Evolutionary conservation across 2,888 invertebrate genomes (phyloP), one percentile per base, ranked within the genome.

Genomic region (Penaeus monodon): DNA sequence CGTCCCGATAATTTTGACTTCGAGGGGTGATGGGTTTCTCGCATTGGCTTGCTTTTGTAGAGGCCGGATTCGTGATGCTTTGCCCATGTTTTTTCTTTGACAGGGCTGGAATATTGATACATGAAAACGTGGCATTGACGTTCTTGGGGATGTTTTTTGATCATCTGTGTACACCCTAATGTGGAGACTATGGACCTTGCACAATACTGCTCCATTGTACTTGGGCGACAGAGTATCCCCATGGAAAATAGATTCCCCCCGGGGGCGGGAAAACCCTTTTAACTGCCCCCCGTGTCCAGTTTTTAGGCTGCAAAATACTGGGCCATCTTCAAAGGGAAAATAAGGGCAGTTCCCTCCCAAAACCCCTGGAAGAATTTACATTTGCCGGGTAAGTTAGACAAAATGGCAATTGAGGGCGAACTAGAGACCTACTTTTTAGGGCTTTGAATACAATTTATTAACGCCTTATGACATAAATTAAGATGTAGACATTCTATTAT

Each of bases 271-370:
- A 91, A 93, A 93, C 90, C n/a, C n/a, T n/a, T 94, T 94, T 91
- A 91, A 95, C 95, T 10, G 94, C 94, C 91, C 92, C 95, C 90
- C 95, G 96, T 90, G 96, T 96, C 96, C 33, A 93, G 95, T 95
- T 94, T 96, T 95, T 92, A 94, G 94, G 92, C 93, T 95, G 84
- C 94, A 93, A 94, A 94, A 91, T 94, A 94, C 90, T 96, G 87
- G 95, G 94, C 91, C 92, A 94, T 95, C 80, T 95, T 94, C 91
- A 92, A 93, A n/a, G n/a, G 90, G 93, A 94, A 79, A 95, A 94
- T 93, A 95, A 95, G 91, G 91, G 92, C 89, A 93, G 93, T 90
- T 95, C 78, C 93, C 94, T 27, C 92, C 93, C 29, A 96, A 96
- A 93, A 94, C 93, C 20, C 93, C 93, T n/a, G 85, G 94, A 91